Base-by-base conservation (phyloP, 2,888 invertebrate species). In the Melanostoma scalare region DNA sequence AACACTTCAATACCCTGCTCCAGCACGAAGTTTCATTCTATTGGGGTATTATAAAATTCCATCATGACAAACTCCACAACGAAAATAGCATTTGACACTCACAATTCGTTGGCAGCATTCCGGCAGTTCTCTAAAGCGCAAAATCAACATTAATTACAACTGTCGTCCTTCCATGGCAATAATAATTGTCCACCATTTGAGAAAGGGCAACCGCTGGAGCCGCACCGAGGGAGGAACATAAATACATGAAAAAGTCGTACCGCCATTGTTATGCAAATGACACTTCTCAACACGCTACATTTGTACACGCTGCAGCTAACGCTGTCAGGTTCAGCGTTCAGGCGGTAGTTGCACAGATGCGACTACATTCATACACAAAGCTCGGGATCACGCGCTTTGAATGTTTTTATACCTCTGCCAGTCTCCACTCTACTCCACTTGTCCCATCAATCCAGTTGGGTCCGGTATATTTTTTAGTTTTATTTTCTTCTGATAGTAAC, bases 221-320 rank as follows among this genome's bases (percentile, higher is more conserved):
- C 20, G 20, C 20, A 50, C 52, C 61, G 20, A 60, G 40, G 48
- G 35, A 38, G 31, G 9, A 31, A 40, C 38, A 55, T 38, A 31
- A 10, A 33, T 33, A 46, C 31, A 31, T 33, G 10, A 44, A 74
- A 67, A 58, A 74, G 40, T 58, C 77, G 38, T 69, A 60, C 36
- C 63, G 31, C 85, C 76, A 90, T 90, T 90, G 90, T 90, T 90
- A 90, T 90, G 90, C 90, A 90, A 90, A 90, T 90, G 90, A 89
- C 90, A 90, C 87, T 87, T 87, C 88, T 89, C 88, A 87, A 87
- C 90, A 90, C 90, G 90, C 90, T 89, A 90, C 88, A 89, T 86
- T 86, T 87, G 72, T 63, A 60, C 74, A 77, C 75, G 69, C 56
- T 65, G 71, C 31, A 6, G 44, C 35, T 36, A 42, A n/a, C 46